These are phyloP conservation scores for Xylophagus ater DNA, from an alignment of 2,888 invertebrate genomes.

Conservation along the genomic window DNA sequence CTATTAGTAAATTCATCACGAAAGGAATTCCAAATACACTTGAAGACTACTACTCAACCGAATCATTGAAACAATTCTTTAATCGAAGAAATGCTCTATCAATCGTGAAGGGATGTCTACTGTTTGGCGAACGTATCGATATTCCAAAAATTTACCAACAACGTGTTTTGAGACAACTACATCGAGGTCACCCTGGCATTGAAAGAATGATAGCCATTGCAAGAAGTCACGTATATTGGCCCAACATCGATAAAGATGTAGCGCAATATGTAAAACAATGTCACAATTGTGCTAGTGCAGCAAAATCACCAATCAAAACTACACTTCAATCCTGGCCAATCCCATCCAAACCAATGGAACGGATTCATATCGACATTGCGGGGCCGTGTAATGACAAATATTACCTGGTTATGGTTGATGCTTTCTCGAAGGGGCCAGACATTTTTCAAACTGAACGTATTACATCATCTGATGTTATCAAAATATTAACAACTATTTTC, in stretches of 20 bases:
- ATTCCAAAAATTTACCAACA: constrained; percentile 11
- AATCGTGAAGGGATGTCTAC: no score
- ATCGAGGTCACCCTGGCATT: constrained; percentile 22
- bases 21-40: no score
- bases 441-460: constrained; percentile 22
- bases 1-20: no score
- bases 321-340: constrained; percentile 20
- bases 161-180: constrained; percentile 20
- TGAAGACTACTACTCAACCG: no score
- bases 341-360: background rate
- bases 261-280: constrained; percentile 21
- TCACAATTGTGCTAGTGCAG: constrained; percentile 20
- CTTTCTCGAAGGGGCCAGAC: constrained; percentile 37
- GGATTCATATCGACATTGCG: background rate
- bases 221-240: constrained; percentile 24
- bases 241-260: constrained; percentile 23
- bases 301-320: constrained; percentile 23
- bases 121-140: constrained; percentile 13
- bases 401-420: constrained; percentile 18
- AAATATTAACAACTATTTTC: constrained; percentile 17
- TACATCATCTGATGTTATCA: constrained; percentile 14
- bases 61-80: no score
- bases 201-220: constrained; percentile 25
- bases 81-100: no score
- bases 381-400: background rate